Conservation (phyloP, 2,113 vertebrate genomes). For the Melospiza melodia region DNA sequence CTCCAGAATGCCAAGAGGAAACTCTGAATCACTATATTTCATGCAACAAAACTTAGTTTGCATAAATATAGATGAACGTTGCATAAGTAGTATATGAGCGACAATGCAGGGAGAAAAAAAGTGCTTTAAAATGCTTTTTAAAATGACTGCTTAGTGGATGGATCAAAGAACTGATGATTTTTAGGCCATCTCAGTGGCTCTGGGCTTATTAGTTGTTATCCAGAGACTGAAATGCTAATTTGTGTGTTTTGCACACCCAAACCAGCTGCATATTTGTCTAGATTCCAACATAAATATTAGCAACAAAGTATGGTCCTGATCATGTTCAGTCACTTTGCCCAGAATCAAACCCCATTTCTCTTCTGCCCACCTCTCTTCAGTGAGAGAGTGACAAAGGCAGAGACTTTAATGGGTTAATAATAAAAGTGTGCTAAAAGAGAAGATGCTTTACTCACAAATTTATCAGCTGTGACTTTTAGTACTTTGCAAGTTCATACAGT, state of each 20-base stretch:
- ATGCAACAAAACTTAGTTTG: slow-evolving; percentile 16
- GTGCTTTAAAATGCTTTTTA: neutral
- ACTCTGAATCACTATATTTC: neutral
- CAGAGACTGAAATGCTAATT: neutral
- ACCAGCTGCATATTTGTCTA: neutral
- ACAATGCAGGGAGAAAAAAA: neutral
- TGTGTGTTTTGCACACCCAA: neutral
- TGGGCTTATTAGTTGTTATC: neutral
- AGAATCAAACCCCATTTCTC: neutral
- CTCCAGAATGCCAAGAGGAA: neutral
- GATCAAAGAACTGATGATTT: neutral
- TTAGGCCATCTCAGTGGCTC: neutral
- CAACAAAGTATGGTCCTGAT: neutral
- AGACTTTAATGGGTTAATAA: neutral
- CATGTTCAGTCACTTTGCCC: neutral
- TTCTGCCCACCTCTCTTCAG: neutral
- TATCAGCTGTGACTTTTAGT: neutral
- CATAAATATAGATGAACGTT: slow-evolving; percentile 8
- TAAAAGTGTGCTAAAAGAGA: neutral
- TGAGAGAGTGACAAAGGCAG: neutral
- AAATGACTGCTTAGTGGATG: neutral
- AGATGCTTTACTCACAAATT: neutral
- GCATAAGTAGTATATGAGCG: neutral
- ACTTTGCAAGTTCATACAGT: neutral
- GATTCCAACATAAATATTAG: neutral